Evolutionary conservation across 2,113 vertebrate genomes (phyloP).

Genomic region (Chloropsis cyanopogon): DNA sequence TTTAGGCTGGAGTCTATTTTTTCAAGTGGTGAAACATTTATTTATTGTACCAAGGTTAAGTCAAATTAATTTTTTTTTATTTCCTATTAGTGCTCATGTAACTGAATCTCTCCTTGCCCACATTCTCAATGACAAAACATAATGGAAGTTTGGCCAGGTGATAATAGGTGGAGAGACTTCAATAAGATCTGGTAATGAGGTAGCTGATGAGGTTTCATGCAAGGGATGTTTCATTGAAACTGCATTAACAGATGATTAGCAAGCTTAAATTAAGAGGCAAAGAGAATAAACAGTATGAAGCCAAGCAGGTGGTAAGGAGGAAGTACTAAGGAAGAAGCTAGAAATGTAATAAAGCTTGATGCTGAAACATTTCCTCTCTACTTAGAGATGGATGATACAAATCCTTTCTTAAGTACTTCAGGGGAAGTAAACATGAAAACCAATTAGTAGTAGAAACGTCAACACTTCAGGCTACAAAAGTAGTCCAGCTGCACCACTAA

Average conservation of each 20-base stretch:
- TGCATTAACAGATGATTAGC: conserved; percentile 47
- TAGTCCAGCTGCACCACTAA: background rate
- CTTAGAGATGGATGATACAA: background rate
- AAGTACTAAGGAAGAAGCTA: conserved; percentile 13
- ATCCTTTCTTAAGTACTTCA: background rate
- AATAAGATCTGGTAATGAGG: conserved; percentile 41
- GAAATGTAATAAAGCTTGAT: background rate
- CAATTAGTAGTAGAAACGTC: background rate
- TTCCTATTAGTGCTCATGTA: background rate
- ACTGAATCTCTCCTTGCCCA: background rate
- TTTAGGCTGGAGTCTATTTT: background rate
- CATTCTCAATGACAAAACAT: conserved; percentile 17
- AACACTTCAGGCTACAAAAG: background rate
- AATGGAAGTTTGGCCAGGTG: conserved; percentile 22
- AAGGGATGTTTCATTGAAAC: conserved; percentile 17
- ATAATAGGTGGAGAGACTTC: conserved; percentile 8
- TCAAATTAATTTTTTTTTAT: background rate
- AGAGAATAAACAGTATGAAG: conserved; percentile 17
- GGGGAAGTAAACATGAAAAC: background rate
- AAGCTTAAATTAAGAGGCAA: conserved; percentile 29
- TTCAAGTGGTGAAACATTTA: background rate
- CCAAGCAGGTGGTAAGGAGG: conserved; percentile 10
- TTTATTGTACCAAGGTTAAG: background rate
- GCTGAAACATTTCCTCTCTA: conserved; percentile 14
- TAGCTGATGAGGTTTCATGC: conserved; percentile 36